These are phyloP conservation scores for Ictalurus furcatus DNA, from an alignment of 2,113 vertebrate genomes.

Conservation along the genomic window DNA sequence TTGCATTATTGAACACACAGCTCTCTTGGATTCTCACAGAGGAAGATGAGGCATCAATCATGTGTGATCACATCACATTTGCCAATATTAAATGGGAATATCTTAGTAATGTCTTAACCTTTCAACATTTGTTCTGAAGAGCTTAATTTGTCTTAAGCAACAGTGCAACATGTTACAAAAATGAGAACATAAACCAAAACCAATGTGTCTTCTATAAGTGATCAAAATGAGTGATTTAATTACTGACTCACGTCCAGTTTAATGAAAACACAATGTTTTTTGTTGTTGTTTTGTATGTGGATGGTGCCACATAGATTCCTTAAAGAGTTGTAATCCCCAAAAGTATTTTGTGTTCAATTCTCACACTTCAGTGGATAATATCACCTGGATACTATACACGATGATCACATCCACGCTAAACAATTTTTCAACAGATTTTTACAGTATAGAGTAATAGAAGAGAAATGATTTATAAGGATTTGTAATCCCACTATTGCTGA, in stretches of 20 bases:
- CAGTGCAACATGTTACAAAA: neutral
- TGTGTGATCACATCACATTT: conserved; percentile 32
- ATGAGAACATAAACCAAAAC: neutral
- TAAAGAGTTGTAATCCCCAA: neutral
- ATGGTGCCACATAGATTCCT: neutral
- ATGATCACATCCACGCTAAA: neutral
- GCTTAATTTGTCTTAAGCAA: neutral
- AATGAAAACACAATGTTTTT: neutral
- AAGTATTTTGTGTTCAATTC: neutral
- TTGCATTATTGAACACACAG: conserved; percentile 53
- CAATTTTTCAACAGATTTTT: neutral
- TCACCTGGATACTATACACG: neutral
- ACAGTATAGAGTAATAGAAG: neutral
- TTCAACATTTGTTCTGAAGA: neutral
- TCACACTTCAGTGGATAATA: neutral
- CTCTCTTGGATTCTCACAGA: conserved; percentile 38
- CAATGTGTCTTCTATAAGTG: neutral
- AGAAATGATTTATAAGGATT: neutral
- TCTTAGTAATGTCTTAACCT: neutral
- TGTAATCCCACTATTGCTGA: conserved; percentile 9
- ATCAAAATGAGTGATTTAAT: neutral
- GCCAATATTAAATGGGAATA: neutral
- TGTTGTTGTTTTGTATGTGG: neutral
- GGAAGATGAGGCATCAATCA: conserved; percentile 60
- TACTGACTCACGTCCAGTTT: neutral